phyloP scores from a whole-genome alignment of 2,888 invertebrate species.

The Halocaridina rubra region DNA sequence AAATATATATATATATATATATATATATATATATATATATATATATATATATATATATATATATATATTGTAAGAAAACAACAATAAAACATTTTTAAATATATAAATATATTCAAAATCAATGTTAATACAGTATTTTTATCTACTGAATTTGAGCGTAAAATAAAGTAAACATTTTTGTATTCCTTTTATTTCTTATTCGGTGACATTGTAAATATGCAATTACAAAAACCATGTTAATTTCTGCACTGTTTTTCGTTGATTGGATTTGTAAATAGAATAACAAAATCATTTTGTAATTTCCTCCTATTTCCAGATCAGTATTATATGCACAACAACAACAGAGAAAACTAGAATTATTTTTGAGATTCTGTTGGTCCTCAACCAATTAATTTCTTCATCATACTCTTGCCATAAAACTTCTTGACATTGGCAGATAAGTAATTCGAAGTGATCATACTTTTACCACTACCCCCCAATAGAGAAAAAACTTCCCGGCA shows the following conservation, averaged over 20 bases:
- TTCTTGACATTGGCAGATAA: too few species aligned
- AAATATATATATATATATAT: slow-evolving; percentile 13
- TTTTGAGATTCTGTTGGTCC: too few species aligned
- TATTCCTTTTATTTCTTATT: background rate
- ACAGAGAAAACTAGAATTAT: too few species aligned
- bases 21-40: slow-evolving; percentile 16
- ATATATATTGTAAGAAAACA: background rate
- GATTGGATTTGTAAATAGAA: background rate
- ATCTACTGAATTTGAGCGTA: background rate
- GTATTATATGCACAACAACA: too few species aligned
- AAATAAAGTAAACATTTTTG: background rate
- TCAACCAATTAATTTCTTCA: too few species aligned
- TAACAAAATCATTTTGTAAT: too few species aligned
- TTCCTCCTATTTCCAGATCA: too few species aligned
- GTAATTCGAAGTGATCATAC: too few species aligned
- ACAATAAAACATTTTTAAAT: background rate
- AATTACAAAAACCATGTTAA: background rate
- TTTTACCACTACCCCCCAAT: too few species aligned
- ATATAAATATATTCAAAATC: background rate
- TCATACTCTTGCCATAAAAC: too few species aligned
- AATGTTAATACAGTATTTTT: background rate
- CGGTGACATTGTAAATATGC: background rate
- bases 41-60: background rate
- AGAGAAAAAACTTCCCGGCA: too few species aligned
- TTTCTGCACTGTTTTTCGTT: background rate